Evolutionary conservation across 2,888 invertebrate species (phyloP).

Genomic region (Cetonia aurata): DNA sequence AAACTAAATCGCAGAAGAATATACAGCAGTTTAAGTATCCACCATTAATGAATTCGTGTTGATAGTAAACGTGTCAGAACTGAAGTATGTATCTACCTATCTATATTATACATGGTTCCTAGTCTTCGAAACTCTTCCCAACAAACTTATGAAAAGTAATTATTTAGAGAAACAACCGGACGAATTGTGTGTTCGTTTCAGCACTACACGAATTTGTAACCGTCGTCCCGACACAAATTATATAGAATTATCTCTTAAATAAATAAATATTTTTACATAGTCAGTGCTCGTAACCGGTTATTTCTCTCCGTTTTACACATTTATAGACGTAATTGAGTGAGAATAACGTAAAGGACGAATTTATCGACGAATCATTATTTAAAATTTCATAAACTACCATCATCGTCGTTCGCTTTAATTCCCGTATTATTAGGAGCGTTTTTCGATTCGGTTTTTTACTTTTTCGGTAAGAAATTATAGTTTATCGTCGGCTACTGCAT

Average conservation of each 20-base stretch:
- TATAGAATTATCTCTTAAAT: slow-evolving; percentile 40
- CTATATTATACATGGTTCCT: too few relatives aligned
- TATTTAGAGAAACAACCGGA: slow-evolving; percentile 13
- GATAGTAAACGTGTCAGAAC: too few relatives aligned
- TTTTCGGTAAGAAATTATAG: slow-evolving; percentile 30
- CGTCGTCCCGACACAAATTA: slow-evolving; percentile 35
- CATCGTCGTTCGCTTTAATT: slow-evolving; percentile 16
- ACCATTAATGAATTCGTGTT: too few relatives aligned
- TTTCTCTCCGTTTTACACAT: slow-evolving; percentile 27
- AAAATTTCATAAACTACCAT: slow-evolving; percentile 37
- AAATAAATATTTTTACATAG: slow-evolving; percentile 44
- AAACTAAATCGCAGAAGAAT: too few relatives aligned
- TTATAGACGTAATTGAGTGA: slow-evolving; percentile 36
- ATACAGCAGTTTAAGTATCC: too few relatives aligned
- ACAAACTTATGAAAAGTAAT: slow-evolving; percentile 14
- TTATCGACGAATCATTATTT: slow-evolving; percentile 33
- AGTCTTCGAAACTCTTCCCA: not conserved
- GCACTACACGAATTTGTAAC: slow-evolving; percentile 29
- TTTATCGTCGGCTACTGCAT: slow-evolving; percentile 26
- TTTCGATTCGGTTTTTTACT: slow-evolving; percentile 3
- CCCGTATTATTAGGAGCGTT: slow-evolving; percentile 16
- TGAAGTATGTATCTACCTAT: too few relatives aligned
- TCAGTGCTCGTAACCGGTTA: slow-evolving; percentile 32
- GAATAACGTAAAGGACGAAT: slow-evolving; percentile 34
- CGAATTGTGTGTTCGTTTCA: slow-evolving; percentile 33